These are phyloP conservation scores for Perithous albicinctus DNA, from an alignment of 2,888 invertebrate genomes.

Conservation along the genomic window DNA sequence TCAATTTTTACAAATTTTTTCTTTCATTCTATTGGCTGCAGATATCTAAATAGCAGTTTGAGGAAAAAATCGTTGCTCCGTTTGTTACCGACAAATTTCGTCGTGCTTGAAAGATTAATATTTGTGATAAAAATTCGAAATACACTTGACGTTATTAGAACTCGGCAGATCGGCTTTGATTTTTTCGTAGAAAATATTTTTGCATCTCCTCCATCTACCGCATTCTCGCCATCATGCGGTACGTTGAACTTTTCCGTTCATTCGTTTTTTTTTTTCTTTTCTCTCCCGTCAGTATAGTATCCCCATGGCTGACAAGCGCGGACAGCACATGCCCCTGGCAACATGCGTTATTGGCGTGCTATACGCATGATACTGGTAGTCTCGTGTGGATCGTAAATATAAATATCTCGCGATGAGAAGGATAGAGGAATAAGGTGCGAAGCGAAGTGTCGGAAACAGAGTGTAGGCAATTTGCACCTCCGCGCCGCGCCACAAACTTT, in stretches of 20 bases:
- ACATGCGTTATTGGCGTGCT: constrained; percentile 31
- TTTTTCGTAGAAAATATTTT: not conserved
- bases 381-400: constrained; percentile 7
- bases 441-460: constrained; percentile 23
- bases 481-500: not conserved
- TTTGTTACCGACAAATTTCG: too few relatives aligned
- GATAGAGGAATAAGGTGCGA: constrained; percentile 19
- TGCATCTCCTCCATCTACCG: not conserved
- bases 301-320: constrained; percentile 12
- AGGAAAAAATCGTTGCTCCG: too few relatives aligned
- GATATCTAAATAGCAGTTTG: too few relatives aligned
- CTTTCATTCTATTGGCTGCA: too few relatives aligned
- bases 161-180: not conserved
- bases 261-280: too few relatives aligned
- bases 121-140: not conserved
- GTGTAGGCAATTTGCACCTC: constrained; percentile 2
- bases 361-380: constrained; percentile 12
- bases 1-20: too few relatives aligned
- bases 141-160: not conserved
- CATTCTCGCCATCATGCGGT: constrained; percentile 6
- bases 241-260: constrained; percentile 21
- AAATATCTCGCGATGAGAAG: constrained; percentile 5
- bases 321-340: constrained; percentile 30
- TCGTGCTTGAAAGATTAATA: not conserved
- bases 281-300: not conserved